These are phyloP conservation scores for Tupaia tana DNA, from an alignment of 2,113 vertebrate species.

Conservation along the genomic window DNA sequence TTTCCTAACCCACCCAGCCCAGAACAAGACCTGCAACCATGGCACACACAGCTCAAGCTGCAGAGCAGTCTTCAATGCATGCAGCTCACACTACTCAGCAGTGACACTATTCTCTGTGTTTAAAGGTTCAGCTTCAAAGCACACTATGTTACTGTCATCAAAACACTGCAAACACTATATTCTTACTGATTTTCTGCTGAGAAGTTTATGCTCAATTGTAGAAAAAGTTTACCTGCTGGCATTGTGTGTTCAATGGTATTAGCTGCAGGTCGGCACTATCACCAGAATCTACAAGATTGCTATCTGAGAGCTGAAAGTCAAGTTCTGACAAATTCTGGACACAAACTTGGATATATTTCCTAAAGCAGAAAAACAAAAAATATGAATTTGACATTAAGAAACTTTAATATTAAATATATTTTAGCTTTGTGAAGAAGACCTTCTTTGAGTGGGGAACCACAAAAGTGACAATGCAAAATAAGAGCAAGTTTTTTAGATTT, in stretches of 20 bases:
- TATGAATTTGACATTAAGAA: neutral
- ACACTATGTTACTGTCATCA: rapidly evolving
- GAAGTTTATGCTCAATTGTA: neutral
- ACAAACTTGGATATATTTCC: slow-evolving; percentile 97
- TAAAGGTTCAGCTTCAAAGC: no score
- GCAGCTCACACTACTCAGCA: rapidly evolving
- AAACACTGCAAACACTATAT: rapidly evolving
- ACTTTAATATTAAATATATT: neutral
- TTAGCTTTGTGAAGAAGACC: neutral
- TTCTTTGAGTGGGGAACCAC: neutral
- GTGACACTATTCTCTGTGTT: rapidly evolving
- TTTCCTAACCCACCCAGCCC: neutral
- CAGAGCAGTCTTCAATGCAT: rapidly evolving
- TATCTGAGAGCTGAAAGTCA: slow-evolving; percentile 92
- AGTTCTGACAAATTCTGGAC: slow-evolving; percentile 95
- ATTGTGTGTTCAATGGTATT: slow-evolving; percentile 88
- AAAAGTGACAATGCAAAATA: neutral
- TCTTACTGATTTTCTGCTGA: rapidly evolving
- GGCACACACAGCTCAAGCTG: rapidly evolving
- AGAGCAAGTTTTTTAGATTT: neutral
- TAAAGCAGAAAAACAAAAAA: slow-evolving; percentile 79
- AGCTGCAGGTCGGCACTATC: slow-evolving; percentile 86
- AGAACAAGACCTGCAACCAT: rapidly evolving
- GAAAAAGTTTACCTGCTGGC: slow-evolving; percentile 89
- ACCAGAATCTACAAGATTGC: slow-evolving; percentile 87